Evolutionary conservation across 1,140 invertebrate genomes (phyloP).

Genomic region (Leptinotarsa undecemlineata): DNA sequence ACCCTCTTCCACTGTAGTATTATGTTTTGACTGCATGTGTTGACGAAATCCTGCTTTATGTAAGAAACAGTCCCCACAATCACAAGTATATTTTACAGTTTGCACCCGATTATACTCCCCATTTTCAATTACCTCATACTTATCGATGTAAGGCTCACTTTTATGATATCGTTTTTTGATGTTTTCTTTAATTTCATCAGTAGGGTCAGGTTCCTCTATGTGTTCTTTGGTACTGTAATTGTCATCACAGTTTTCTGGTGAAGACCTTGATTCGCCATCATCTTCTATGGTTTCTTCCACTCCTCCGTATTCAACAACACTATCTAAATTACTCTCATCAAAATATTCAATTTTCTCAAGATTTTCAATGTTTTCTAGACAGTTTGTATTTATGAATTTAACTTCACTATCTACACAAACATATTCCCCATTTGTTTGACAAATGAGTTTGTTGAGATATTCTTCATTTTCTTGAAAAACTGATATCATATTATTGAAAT

Average conservation of each 20-base stretch:
- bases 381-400: conserved; percentile 10
- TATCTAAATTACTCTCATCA: conserved; percentile 10
- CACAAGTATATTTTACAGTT: conserved; percentile 26
- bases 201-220: not conserved
- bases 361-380: not conserved
- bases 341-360: conserved; percentile 16
- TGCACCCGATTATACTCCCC: not conserved
- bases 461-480: conserved; percentile 39
- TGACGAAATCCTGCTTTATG: conserved; percentile 29
- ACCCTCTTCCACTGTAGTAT: conserved; percentile 23
- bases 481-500: conserved; percentile 44
- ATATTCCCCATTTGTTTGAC: conserved; percentile 5
- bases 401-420: not conserved
- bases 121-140: conserved; percentile 16
- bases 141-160: not conserved
- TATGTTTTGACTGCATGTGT: conserved; percentile 25
- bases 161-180: not conserved
- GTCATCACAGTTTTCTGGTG: conserved; percentile 1
- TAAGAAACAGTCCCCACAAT: conserved; percentile 30
- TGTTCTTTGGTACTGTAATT: not conserved
- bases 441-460: conserved; percentile 32
- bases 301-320: conserved; percentile 1
- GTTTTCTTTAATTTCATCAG: not conserved
- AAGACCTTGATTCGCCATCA: not conserved
- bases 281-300: not conserved